A percentile compares a stretch with the other conserved stretches of the same genome.
Conservation (phyloP, 2,797 vertebrate genomes). For the Gymnoscopelus braueri region DNA sequence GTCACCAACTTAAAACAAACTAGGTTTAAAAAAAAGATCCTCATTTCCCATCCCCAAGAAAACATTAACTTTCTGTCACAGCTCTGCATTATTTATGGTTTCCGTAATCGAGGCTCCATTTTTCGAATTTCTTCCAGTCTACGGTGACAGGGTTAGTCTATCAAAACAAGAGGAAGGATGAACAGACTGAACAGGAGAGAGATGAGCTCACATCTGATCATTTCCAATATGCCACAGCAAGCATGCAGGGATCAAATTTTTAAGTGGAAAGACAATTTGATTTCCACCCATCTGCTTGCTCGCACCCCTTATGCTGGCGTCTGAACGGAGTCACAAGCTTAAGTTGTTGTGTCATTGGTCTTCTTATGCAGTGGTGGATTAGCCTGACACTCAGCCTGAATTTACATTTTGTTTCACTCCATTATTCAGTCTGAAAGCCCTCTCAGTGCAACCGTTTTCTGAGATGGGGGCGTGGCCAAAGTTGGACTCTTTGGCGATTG, state of each 20-base stretch:
- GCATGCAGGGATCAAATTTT: slow-evolving; percentile 40
- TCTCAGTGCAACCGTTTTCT: no score
- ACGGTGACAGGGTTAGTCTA: slow-evolving; percentile 41
- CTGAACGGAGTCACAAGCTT: slow-evolving; percentile 15
- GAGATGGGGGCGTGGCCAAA: no score
- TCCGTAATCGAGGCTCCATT: slow-evolving; percentile 52
- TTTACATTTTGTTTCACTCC: no score
- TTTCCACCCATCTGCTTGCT: slow-evolving; percentile 38
- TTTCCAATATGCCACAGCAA: slow-evolving; percentile 52
- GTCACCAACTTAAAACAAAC: slow-evolving; percentile 56
- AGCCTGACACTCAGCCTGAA: no score
- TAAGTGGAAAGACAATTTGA: slow-evolving; percentile 25
- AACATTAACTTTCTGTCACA: slow-evolving; percentile 46
- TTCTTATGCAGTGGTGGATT: no score
- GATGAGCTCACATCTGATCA: slow-evolving; percentile 53
- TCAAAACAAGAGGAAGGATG: slow-evolving; percentile 47
- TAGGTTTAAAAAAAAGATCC: slow-evolving; percentile 54
- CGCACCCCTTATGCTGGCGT: slow-evolving; percentile 28
- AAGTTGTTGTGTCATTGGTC: no score
- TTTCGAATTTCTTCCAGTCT: slow-evolving; percentile 44
- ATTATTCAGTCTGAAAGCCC: no score
- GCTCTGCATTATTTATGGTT: slow-evolving; percentile 37
- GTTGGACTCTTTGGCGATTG: no score
- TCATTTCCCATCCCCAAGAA: slow-evolving; percentile 45
- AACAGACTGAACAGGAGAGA: slow-evolving; percentile 39